Percentiles rank a stretch among this genome's conserved stretches.
phyloP scores from a whole-genome alignment of 2,797 vertebrate genomes.

The Myotis findleyi region DNA sequence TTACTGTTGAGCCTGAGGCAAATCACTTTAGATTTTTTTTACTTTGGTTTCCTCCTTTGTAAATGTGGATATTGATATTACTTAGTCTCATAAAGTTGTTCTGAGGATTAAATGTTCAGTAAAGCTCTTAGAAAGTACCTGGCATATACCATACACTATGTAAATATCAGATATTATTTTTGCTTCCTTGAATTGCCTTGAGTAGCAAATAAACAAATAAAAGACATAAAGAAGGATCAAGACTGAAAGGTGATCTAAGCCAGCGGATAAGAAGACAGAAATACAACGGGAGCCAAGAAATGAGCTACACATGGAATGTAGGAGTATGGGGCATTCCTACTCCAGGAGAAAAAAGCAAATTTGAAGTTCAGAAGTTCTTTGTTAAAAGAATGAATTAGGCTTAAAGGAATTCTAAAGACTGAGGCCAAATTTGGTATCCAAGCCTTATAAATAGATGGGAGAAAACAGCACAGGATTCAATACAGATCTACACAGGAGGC shows the following conservation, averaged over 20 bases:
- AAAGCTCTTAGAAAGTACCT: background rate
- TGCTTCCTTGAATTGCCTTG: background rate
- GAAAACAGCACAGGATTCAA: background rate
- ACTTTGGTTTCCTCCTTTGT: background rate
- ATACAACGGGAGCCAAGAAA: background rate
- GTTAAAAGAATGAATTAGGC: background rate
- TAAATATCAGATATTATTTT: background rate
- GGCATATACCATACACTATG: background rate
- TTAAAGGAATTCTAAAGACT: slow-evolving; percentile 11
- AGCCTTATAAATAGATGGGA: background rate
- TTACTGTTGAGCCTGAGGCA: background rate
- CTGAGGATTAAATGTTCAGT: background rate
- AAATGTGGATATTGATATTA: background rate
- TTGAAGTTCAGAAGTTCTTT: slow-evolving; percentile 4
- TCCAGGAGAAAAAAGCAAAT: background rate
- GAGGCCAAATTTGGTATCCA: background rate
- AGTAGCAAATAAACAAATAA: slow-evolving; percentile 9
- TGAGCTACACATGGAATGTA: background rate
- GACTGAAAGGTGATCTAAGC: background rate
- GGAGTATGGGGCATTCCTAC: background rate
- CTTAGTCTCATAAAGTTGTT: background rate
- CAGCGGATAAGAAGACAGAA: background rate
- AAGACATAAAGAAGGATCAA: background rate
- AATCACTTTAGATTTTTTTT: background rate
- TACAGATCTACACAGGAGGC: background rate